Evolutionary conservation across 92 coral and sea anemone genomes (phyloP), one percentile per base, ranked within the genome.

Genomic region (Bergia puertoricense): DNA sequence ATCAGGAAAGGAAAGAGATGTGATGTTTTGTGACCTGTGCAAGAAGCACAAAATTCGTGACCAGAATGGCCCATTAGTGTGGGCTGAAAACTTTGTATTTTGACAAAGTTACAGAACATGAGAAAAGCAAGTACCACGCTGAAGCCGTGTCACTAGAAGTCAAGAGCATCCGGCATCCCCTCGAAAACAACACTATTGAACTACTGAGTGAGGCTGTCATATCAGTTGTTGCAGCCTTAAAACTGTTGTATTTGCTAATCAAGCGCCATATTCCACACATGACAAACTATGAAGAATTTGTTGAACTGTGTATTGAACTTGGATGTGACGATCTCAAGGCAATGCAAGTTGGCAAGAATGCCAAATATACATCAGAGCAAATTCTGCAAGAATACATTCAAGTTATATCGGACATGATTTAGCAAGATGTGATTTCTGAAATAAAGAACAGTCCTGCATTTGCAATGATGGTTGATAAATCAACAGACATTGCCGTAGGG

Each of bases 231-330:
- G 62, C 54, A 56, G 59, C 36, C 62, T 78, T 78, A 8, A 78
- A 40, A 78, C 16, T 78, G 59, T 44, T 56, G 54, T 48, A 44
- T 48, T 78, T 78, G 59, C 82, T 78, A 20, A 56, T 78, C 3
- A 78, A 78, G 62, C 54, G 51, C 37, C 82, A 78, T 56, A n/a
- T 56, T 13, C 69, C 85, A 45, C 62, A 80, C 71, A 46, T 72
- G 15, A 37, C 85, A 37, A 81, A 81, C 42, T 81, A 81, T 56
- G 72, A 81, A 51, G 85, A 20, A 56, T 81, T 81, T 50, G 85
- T 81, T 74, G 79, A 74, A 74, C 79, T 74, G 22, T 74, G 79
- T 41, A 74, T 39, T 39, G 46, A 74, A 38, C 79, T 74, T 74
- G 78, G 78, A 37, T 74, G 78, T 74, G 44, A 74, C 44, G 74